Base-by-base conservation (phyloP, 2,113 vertebrate species). In the Nymphicus hollandicus region DNA sequence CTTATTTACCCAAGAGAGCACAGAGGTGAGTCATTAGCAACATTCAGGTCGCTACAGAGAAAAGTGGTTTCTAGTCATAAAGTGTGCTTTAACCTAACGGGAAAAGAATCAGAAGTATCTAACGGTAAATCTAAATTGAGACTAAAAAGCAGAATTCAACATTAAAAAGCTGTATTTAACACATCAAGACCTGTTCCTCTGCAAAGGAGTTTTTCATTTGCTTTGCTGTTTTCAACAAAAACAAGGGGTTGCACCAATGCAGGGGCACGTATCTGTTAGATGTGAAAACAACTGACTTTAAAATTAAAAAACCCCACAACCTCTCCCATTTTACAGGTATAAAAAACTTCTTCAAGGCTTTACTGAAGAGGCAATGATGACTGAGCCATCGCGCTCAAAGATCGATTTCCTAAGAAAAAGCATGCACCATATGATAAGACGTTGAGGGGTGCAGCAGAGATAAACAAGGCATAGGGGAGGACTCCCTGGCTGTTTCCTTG, bases 1-100 rank as follows among this genome's bases (percentile, higher is more conserved):
- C 39, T 72, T 56, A 76, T 76, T 91, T 91, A 72, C 64, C 58
- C 66, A 70, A 39, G 71, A 95, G 53, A 86, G 16, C 68, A 91
- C 74, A 91, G 88, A 94, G 46, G 39, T 83, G 74, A 70, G 43
- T 88, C 5, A 12, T 82, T 80, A 92, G 66, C 37, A 82, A 31
- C 58, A n/a, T n/a, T 56, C 31, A 69, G 13, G 22, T 53, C 46
- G 33, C 65, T 80, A 76, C 25, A 66, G 70, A 53, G 25, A 33
- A 80, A 83, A 89, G 63, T 81, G 18, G 43, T 60, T 89, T 71
- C 46, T 35, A 76, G 49, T n/a, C 58, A 82, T 27, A 92, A 83
- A 63, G 25, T 0, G 0, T 6, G 6, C 37, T 91, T 88, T 77
- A 80, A 73, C 16, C n/a, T 80, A 69, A 10, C 0, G 2, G 23